A percentile compares a stretch with the other conserved stretches of the same genome.
phyloP scores from a whole-genome alignment of 2,797 vertebrate genomes.

The Telmatherina bonti region DNA sequence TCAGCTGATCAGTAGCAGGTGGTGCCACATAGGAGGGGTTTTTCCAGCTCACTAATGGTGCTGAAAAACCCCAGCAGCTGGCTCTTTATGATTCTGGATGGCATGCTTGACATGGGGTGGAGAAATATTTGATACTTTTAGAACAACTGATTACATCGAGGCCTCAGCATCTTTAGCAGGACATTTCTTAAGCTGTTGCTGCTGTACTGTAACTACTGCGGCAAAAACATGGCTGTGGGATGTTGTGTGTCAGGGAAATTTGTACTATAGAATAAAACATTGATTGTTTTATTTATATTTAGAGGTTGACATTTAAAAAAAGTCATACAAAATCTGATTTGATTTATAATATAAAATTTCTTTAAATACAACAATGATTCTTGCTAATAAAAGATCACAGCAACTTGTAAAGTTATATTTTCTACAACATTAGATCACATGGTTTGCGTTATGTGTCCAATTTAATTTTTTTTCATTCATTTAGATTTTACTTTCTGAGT shows the following conservation, averaged over 20 bases:
- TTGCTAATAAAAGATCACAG: not conserved
- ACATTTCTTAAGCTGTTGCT: conserved; percentile 10
- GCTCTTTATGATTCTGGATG: conserved; percentile 64
- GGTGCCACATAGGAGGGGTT: conserved; percentile 40
- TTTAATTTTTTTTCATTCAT: not conserved
- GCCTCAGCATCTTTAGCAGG: conserved; percentile 31
- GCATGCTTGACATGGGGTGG: conserved; percentile 34
- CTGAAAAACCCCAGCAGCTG: conserved; percentile 63
- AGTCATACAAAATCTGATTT: not conserved
- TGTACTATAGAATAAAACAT: not conserved
- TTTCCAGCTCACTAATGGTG: conserved; percentile 39
- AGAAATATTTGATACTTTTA: conserved; percentile 67
- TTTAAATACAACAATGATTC: not conserved
- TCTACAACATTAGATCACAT: not conserved
- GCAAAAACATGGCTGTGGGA: not conserved
- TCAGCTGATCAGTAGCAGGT: conserved; percentile 64
- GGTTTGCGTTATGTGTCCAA: not conserved
- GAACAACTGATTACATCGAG: conserved; percentile 49
- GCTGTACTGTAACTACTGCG: not conserved
- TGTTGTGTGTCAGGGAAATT: not conserved
- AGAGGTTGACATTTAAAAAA: not conserved
- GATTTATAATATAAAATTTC: no score
- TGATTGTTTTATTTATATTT: not conserved
- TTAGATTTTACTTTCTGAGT: no score
- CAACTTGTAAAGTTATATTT: not conserved